Conservation (phyloP, 2,113 vertebrate species). For the Rana temporaria region DNA sequence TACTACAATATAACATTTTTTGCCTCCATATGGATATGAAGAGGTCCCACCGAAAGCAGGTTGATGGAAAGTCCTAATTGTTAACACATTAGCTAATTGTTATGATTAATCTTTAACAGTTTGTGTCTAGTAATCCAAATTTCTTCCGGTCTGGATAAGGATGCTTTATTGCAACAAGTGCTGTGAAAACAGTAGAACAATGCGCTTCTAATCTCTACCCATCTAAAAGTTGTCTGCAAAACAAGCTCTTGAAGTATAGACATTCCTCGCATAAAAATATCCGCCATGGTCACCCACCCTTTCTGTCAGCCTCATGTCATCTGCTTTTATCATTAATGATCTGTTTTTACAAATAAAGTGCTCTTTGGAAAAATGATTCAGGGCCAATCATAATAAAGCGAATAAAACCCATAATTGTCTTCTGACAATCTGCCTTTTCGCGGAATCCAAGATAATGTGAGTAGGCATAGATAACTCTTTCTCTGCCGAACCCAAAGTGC, state of each 20-base stretch:
- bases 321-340: slow-evolving; percentile 80
- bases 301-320: slow-evolving; percentile 80
- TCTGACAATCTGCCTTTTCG: slow-evolving; percentile 75
- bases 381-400: slow-evolving; percentile 92
- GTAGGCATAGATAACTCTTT: slow-evolving; percentile 59
- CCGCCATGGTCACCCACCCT: slow-evolving; percentile 70
- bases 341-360: slow-evolving; percentile 83
- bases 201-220: slow-evolving; percentile 75
- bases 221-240: slow-evolving; percentile 74
- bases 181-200: slow-evolving; percentile 83
- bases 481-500: slow-evolving; percentile 3
- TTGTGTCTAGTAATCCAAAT: slow-evolving; percentile 78
- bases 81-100: slow-evolving; percentile 87
- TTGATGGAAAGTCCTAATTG: slow-evolving; percentile 81
- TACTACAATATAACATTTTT: slow-evolving; percentile 82
- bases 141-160: slow-evolving; percentile 80
- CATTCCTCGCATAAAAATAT: slow-evolving; percentile 71
- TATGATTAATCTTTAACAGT: slow-evolving; percentile 84
- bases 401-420: slow-evolving; percentile 79
- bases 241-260: slow-evolving; percentile 72
- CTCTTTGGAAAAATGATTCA: slow-evolving; percentile 85
- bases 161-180: slow-evolving; percentile 79
- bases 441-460: slow-evolving; percentile 71
- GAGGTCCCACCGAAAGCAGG: slow-evolving; percentile 75
- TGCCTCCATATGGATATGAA: slow-evolving; percentile 81